Evolutionary conservation across 1,140 invertebrate species (phyloP), one percentile per base, ranked within the genome.

Genomic region (Dysdera silvatica): DNA sequence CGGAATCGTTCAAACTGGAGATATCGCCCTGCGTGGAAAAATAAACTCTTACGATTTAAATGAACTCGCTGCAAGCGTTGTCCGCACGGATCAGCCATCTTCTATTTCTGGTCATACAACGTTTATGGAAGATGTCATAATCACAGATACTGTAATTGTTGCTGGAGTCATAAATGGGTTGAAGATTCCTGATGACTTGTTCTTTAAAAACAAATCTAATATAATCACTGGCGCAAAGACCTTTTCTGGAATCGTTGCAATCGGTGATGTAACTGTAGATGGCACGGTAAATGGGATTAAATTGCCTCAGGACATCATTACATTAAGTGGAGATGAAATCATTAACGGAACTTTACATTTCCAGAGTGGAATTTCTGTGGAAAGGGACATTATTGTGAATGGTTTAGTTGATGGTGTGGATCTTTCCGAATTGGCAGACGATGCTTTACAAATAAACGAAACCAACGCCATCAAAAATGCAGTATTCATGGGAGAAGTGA

Each of bases 121-220:
- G 7, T 65, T 65, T 14, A 20, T 55, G 10, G 40, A 65, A 4
- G 63, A 65, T 49, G 49, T 60, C 1, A 18, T 20, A 4, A 48
- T 60, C 4, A 4, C 35, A 5, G 41, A 31, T 18, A 16, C 20
- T 29, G 41, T 65, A 37, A 20, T 26, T 20, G 63, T 65, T 5
- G n/a, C 18, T 4, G 57, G 57, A 4, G 31, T 3, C 5, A 29
- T 60, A 2, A 59, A 65, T 40, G 56, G 51, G 12, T 26, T 58
- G 26, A 32, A 18, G n/a, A 60, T 65, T 10, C 63, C 63, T 2
- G 56, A 55, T 4, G 63, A 65, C 26, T 31, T 65, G n/a, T 47
- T 65, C 8, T 37, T 65, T 8, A 55, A 31, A 0, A 45, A 58
- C 23, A 23, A n/a, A 6, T 3, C 0, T 3, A 56, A 65, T 16